Conservation (phyloP, 2,113 vertebrate genomes). For the Drymodes brunneopygia region DNA sequence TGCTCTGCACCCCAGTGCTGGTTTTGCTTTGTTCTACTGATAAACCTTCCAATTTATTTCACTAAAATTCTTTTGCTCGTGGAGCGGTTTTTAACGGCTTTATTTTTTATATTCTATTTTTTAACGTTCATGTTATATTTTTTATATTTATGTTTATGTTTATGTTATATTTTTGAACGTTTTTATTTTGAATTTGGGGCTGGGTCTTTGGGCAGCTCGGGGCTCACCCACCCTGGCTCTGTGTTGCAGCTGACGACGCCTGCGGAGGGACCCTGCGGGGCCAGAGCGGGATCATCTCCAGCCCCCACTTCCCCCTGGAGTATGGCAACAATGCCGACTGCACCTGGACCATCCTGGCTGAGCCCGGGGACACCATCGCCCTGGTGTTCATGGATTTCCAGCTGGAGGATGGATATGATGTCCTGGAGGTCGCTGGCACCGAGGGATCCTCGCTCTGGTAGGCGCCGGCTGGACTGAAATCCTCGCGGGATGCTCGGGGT, state of each 20-base stretch:
- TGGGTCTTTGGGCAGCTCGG: rapidly evolving
- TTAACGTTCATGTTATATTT: too few species aligned
- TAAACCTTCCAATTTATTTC: too few species aligned
- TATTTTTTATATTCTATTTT: too few species aligned
- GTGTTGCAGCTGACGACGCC: slow-evolving; percentile 82
- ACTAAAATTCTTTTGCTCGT: too few species aligned
- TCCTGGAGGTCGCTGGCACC: slow-evolving; percentile 93
- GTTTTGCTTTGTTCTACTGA: too few species aligned
- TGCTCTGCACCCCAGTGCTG: too few species aligned
- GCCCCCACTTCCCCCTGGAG: slow-evolving; percentile 92
- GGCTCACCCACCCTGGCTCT: background rate
- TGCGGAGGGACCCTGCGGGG: slow-evolving; percentile 94
- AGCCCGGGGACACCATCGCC: slow-evolving; percentile 96
- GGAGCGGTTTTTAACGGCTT: too few species aligned
- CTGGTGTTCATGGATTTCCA: slow-evolving; percentile 97
- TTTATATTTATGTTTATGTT: too few species aligned
- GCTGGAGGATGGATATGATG: slow-evolving; percentile 94
- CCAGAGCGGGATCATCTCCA: slow-evolving; percentile 94
- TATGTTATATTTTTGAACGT: too few species aligned
- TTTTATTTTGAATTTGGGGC: background rate
- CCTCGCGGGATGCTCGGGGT: rapidly evolving
- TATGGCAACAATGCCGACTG: slow-evolving; percentile 97
- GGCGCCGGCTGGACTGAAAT: background rate
- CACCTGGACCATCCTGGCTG: slow-evolving; percentile 96
- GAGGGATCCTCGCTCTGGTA: slow-evolving; percentile 96